These are phyloP conservation scores for Rhopilema esculentum DNA, from an alignment of 30 jellyfish, hydroid and myxozoan species.

Conservation along the genomic window DNA sequence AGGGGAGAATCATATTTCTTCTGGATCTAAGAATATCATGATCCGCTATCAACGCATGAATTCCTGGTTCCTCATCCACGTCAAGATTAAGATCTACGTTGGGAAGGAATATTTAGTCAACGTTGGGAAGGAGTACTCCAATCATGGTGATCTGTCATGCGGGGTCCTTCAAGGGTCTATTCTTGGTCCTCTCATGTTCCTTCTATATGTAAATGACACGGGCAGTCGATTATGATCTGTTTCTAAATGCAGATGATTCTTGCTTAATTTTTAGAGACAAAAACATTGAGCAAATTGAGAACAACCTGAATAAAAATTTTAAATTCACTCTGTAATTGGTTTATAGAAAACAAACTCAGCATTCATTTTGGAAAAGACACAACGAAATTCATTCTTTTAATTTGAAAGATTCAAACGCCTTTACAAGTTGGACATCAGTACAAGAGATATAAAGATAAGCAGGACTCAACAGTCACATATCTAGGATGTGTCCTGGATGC, in stretches of 20 bases:
- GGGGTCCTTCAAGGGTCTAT: slow-evolving; percentile 4
- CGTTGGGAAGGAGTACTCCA: too few relatives aligned
- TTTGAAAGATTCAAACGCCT: too few relatives aligned
- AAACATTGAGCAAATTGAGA: slow-evolving; percentile 1
- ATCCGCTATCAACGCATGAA: too few relatives aligned
- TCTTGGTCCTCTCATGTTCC: background rate
- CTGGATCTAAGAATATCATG: too few relatives aligned
- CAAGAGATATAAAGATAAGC: background rate
- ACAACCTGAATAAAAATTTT: background rate
- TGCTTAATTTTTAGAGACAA: background rate
- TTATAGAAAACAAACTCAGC: slow-evolving; percentile 4
- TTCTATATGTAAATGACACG: background rate
- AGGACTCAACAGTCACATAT: background rate
- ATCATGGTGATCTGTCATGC: background rate
- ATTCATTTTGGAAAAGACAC: slow-evolving; percentile 1
- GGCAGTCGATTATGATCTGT: slow-evolving; percentile 8
- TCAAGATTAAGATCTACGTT: too few relatives aligned
- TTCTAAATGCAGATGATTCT: background rate
- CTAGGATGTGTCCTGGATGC: slow-evolving; percentile 1
- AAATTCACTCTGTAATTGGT: background rate
- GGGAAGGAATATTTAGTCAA: too few relatives aligned
- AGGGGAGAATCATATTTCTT: too few relatives aligned
- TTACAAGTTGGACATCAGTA: too few relatives aligned
- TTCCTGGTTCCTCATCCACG: too few relatives aligned
- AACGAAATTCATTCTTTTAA: background rate